A percentile compares a stretch with the other conserved stretches of the same genome.
These are phyloP conservation scores for Eupristina koningsbergeri DNA, from an alignment of 1,140 invertebrate genomes.

Conservation along the genomic window DNA sequence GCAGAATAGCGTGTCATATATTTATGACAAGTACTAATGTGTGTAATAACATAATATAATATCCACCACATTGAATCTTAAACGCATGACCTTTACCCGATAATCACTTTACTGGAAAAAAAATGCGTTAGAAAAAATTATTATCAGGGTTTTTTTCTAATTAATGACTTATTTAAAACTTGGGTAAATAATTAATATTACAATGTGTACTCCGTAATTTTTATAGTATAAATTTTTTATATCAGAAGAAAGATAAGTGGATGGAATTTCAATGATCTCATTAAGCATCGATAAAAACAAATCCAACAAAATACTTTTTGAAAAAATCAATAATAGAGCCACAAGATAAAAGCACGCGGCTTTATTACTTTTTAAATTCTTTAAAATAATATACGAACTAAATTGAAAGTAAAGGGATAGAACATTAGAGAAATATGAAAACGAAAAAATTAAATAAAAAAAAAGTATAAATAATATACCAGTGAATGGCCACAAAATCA, in stretches of 20 bases:
- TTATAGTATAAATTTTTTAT: background rate
- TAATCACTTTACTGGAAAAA: background rate
- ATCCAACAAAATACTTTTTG: background rate
- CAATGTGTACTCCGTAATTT: background rate
- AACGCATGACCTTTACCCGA: background rate
- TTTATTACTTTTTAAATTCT: background rate
- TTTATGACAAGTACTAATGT: background rate
- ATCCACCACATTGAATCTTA: background rate
- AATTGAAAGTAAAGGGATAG: constrained; percentile 1
- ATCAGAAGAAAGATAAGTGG: background rate
- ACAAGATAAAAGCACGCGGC: background rate
- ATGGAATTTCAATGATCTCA: background rate
- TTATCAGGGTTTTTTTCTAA: background rate
- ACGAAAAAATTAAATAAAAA: background rate
- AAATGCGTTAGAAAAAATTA: background rate
- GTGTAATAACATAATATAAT: too few relatives aligned
- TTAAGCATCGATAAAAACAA: background rate
- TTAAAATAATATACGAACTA: background rate
- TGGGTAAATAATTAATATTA: background rate
- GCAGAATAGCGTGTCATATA: background rate
- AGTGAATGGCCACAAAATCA: background rate
- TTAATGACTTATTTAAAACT: background rate
- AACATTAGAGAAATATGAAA: background rate
- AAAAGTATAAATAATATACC: background rate
- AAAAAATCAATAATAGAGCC: background rate